Conservation (phyloP, 1,140 invertebrate species). For the Bombyx mori region DNA sequence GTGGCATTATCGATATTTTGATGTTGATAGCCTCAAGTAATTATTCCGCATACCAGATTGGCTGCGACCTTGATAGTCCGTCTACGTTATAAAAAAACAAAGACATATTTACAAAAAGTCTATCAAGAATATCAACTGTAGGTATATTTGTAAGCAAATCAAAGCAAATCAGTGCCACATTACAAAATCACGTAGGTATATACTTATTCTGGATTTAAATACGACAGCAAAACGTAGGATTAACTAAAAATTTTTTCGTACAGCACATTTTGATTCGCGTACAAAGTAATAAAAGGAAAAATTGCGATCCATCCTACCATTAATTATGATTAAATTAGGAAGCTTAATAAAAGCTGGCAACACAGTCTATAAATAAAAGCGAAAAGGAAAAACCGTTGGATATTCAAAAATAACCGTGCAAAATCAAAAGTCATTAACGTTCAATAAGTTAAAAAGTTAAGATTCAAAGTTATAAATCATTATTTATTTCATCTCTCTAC, state of each 20-base stretch:
- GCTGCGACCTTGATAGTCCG: too few relatives aligned
- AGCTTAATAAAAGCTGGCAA: slow-evolving; percentile 19
- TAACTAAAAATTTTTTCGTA: neutral
- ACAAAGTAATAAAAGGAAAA: slow-evolving; percentile 11
- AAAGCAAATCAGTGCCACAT: too few relatives aligned
- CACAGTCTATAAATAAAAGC: slow-evolving; percentile 31
- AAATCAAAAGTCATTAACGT: slow-evolving; percentile 69
- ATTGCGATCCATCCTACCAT: slow-evolving; percentile 9
- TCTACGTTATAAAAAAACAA: too few relatives aligned
- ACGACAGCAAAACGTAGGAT: too few relatives aligned
- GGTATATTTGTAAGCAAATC: too few relatives aligned
- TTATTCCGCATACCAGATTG: too few relatives aligned
- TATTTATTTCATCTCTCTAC: slow-evolving; percentile 61
- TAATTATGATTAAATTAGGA: slow-evolving; percentile 19
- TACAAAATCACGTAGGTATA: too few relatives aligned
- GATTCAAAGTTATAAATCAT: slow-evolving; percentile 61
- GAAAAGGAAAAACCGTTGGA: slow-evolving; percentile 6
- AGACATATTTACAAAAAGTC: too few relatives aligned
- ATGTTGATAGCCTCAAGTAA: too few relatives aligned
- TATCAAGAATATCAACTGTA: too few relatives aligned
- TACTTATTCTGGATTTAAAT: too few relatives aligned
- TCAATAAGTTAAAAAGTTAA: slow-evolving; percentile 68
- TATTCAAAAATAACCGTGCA: slow-evolving; percentile 28
- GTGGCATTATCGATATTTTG: too few relatives aligned
- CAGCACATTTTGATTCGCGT: neutral